Evolutionary conservation across 1,140 invertebrate species (phyloP), one percentile per base, ranked within the genome.

Genomic region (Hycleus cichorii): DNA sequence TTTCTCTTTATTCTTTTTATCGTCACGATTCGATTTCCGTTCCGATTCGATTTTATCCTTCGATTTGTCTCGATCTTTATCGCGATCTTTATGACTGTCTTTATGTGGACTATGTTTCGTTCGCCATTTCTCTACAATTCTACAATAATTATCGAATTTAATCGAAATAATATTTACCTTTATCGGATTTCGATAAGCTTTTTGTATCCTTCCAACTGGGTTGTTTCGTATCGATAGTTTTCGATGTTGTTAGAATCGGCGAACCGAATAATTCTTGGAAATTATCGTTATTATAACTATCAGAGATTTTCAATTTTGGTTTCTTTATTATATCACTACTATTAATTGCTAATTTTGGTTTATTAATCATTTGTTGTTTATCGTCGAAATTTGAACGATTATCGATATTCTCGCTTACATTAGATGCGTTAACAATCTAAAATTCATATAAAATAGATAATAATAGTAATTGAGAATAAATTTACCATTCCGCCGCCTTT

Each of bases 261-360:
- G 84, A 48, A 1, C 90, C 90, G 77, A 93, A 93, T 47, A 94
- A 74, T 59, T 83, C 85, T 40, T 83, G 83, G 73, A 91, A 92
- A 42, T 32, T 32, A 47, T 83, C 59, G 47, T 46, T 82, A 66
- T 80, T 84, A 32, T 78, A 73, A 64, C 85, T 85, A 18, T 82
- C 79, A 18, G 18, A 18, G 50, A 78, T 74, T 50, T 83, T 81
- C 48, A 74, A 72, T 74, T 85, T 86, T 58, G 83, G 83, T 74
- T 86, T 87, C 69, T 86, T 86, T 3, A 68, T 61, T 39, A 66
- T 43, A 12, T 80, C 79, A 51, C 75, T 69, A 25, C 77, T 80
- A 64, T 78, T 76, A 59, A 73, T 73, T 45, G 81, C 80, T 43
- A 84, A 72, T 72, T 88, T 91, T 40, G 82, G 83, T 74, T 87